Evolutionary conservation across 2,888 invertebrate species (phyloP).

Genomic region (Blomia tropicalis): DNA sequence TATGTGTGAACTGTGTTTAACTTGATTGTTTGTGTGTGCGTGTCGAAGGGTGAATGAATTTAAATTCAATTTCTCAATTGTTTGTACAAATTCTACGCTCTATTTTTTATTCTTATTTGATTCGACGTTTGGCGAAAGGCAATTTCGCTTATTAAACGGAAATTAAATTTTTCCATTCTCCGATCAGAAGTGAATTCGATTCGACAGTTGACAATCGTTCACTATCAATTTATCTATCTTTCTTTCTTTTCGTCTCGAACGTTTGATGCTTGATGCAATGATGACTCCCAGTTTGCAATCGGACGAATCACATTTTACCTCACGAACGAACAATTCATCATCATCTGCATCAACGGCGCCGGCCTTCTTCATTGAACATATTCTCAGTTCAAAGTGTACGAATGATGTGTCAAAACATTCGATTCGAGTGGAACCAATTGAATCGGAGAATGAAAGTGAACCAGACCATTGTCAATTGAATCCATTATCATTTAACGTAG

Average conservation of each 20-base stretch:
- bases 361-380: not conserved
- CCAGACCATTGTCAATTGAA: too few relatives aligned
- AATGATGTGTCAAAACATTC: not conserved
- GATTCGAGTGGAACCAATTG: not conserved
- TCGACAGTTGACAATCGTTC: too few relatives aligned
- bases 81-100: slow-evolving; percentile 3
- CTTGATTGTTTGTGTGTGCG: not conserved
- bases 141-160: slow-evolving; percentile 15
- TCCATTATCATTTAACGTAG: not conserved
- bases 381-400: not conserved
- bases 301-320: not conserved
- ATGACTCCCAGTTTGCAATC: not conserved
- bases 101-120: too few relatives aligned
- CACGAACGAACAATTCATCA: not conserved
- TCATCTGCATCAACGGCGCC: not conserved
- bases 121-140: not conserved
- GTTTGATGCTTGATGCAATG: not conserved
- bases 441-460: not conserved
- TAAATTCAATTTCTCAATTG: slow-evolving; percentile 5
- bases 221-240: too few relatives aligned
- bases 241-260: not conserved
- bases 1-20: not conserved
- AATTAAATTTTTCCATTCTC: not conserved
- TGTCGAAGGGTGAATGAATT: not conserved
- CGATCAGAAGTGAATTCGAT: too few relatives aligned